These are phyloP conservation scores for Elysia crispata DNA, from an alignment of 2,888 invertebrate genomes.

Conservation along the genomic window DNA sequence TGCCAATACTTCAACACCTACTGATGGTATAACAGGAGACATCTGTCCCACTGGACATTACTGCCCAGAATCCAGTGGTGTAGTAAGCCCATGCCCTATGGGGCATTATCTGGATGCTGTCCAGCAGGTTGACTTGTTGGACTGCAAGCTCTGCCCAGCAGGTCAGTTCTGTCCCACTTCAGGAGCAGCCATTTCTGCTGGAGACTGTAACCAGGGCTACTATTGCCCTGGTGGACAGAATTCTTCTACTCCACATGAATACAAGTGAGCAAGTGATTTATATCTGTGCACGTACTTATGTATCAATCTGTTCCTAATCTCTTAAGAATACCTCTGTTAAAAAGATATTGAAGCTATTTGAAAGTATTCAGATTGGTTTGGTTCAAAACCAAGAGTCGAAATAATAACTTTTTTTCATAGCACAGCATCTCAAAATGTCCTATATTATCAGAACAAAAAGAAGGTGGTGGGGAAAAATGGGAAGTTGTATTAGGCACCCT, in stretches of 20 bases:
- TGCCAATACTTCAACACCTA: constrained; percentile 62
- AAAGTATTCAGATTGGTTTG: too few species aligned
- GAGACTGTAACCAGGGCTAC: constrained; percentile 71
- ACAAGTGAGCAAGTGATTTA: constrained; percentile 47
- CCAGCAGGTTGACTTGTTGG: constrained; percentile 60
- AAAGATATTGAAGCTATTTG: too few species aligned
- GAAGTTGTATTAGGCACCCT: too few species aligned
- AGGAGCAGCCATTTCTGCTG: constrained; percentile 63
- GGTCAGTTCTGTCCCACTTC: constrained; percentile 70
- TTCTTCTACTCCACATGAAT: constrained; percentile 65
- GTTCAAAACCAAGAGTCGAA: too few species aligned
- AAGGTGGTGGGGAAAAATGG: too few species aligned
- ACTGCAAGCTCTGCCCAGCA: constrained; percentile 69
- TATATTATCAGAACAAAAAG: too few species aligned
- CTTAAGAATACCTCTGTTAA: too few species aligned
- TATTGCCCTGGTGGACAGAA: constrained; percentile 74
- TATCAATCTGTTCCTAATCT: too few species aligned
- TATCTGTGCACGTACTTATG: too few species aligned
- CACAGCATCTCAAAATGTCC: too few species aligned
- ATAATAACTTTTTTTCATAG: too few species aligned
- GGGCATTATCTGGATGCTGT: constrained; percentile 71
- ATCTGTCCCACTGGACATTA: constrained; percentile 72
- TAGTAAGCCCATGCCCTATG: constrained; percentile 61
- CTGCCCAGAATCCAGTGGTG: constrained; percentile 66
- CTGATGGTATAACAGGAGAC: constrained; percentile 68